Evolutionary conservation across 2,888 invertebrate genomes (phyloP).

Genomic region (Blastobasis lacticolella): DNA sequence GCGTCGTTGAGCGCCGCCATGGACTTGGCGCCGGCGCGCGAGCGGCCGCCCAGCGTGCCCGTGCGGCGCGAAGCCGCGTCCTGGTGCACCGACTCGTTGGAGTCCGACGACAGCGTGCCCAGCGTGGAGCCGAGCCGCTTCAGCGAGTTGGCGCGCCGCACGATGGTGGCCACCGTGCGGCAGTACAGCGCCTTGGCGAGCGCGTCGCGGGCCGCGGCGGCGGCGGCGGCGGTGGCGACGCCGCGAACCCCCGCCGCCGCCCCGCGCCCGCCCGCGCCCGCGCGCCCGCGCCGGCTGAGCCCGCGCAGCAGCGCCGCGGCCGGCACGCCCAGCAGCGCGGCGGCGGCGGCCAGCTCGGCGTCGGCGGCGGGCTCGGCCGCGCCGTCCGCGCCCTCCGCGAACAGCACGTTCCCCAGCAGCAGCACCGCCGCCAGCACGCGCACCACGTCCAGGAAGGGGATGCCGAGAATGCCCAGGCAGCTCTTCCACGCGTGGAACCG

Average conservation of each 20-base stretch:
- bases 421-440: constrained; percentile 92
- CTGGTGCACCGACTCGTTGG: constrained; percentile 93
- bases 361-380: constrained; percentile 86
- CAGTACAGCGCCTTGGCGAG: constrained; percentile 94
- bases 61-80: constrained; percentile 88
- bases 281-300: constrained; percentile 82
- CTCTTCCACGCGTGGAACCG: constrained; percentile 94
- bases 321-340: constrained; percentile 80
- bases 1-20: constrained; percentile 95
- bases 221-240: constrained; percentile 83
- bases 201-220: constrained; percentile 90
- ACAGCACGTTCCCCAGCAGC: constrained; percentile 93
- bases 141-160: constrained; percentile 92
- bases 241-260: constrained; percentile 83
- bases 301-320: constrained; percentile 88
- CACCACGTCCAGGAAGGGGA: constrained; percentile 95
- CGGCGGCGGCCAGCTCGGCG: constrained; percentile 88
- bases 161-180: constrained; percentile 94
- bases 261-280: constrained; percentile 77
- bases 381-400: constrained; percentile 84
- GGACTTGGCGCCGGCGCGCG: constrained; percentile 86
- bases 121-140: constrained; percentile 89
- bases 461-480: constrained; percentile 90
- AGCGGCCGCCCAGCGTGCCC: constrained; percentile 72
- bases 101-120: constrained; percentile 91